phyloP scores from a whole-genome alignment of 2,113 vertebrate species.

The Sorex araneus region DNA sequence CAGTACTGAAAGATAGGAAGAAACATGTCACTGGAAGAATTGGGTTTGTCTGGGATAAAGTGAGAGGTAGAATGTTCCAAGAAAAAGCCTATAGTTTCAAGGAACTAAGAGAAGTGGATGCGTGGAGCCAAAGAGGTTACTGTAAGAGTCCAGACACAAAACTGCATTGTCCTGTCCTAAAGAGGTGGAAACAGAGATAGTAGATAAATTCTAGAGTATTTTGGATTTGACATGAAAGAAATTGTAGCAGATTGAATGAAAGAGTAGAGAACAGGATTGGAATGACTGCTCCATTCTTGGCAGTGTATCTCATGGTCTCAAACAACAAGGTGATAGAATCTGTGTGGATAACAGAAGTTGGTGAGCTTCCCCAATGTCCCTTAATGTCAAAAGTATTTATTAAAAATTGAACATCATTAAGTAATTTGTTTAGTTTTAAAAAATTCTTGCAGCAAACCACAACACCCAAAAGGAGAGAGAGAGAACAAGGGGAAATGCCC shows the following conservation, averaged over 20 bases:
- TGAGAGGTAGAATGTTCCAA: neutral
- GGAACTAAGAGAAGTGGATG: neutral
- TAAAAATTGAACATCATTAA: constrained; percentile 50
- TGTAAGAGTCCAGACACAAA: neutral
- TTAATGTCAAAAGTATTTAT: neutral
- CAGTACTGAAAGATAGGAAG: constrained; percentile 25
- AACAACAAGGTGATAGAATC: neutral
- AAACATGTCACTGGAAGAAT: neutral
- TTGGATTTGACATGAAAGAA: neutral
- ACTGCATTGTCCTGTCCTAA: neutral
- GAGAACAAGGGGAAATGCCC: too few relatives aligned
- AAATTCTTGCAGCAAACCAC: too few relatives aligned
- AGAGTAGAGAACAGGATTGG: neutral
- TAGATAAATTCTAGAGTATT: neutral
- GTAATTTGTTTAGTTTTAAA: too few relatives aligned
- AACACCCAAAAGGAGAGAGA: too few relatives aligned
- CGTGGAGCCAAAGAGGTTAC: neutral
- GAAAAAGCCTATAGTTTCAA: constrained; percentile 19
- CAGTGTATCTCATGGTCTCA: neutral
- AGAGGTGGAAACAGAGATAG: neutral
- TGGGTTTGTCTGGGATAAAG: neutral
- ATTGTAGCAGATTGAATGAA: neutral
- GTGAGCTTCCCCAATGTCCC: neutral
- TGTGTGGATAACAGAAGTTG: neutral
- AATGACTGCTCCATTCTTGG: neutral